Evolutionary conservation across 1,140 invertebrate genomes (phyloP).

Genomic region (Diorhabda sublineata): DNA sequence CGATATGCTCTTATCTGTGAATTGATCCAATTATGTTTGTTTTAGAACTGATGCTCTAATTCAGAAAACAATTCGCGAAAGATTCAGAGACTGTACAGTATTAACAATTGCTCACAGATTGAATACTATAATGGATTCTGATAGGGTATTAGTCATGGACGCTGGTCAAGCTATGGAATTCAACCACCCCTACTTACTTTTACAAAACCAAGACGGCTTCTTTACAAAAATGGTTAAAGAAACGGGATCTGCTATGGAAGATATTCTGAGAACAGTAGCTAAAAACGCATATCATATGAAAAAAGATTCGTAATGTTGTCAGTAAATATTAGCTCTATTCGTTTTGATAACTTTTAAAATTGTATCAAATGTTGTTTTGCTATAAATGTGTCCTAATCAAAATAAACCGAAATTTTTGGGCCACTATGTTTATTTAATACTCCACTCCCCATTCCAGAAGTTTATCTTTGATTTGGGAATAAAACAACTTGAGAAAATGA

Average conservation of each 20-base stretch:
- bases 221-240: slow-evolving; percentile 49
- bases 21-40: background rate
- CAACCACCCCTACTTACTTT: slow-evolving; percentile 58
- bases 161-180: slow-evolving; percentile 61
- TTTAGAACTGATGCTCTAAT: background rate
- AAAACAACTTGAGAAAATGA: no score
- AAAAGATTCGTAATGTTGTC: background rate
- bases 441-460: no score
- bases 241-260: slow-evolving; percentile 45
- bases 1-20: no score
- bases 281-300: slow-evolving; percentile 37
- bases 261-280: slow-evolving; percentile 42
- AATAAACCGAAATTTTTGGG: no score
- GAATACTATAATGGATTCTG: slow-evolving; percentile 53
- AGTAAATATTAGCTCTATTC: no score
- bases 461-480: no score
- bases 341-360: no score
- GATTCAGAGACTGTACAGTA: slow-evolving; percentile 37
- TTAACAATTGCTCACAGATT: slow-evolving; percentile 56
- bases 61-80: background rate
- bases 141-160: slow-evolving; percentile 52
- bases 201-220: slow-evolving; percentile 47
- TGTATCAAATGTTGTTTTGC: no score
- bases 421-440: no score
- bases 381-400: no score